Conservation (phyloP, 1,140 invertebrate species). For the Pogonomyrmex californicus region DNA sequence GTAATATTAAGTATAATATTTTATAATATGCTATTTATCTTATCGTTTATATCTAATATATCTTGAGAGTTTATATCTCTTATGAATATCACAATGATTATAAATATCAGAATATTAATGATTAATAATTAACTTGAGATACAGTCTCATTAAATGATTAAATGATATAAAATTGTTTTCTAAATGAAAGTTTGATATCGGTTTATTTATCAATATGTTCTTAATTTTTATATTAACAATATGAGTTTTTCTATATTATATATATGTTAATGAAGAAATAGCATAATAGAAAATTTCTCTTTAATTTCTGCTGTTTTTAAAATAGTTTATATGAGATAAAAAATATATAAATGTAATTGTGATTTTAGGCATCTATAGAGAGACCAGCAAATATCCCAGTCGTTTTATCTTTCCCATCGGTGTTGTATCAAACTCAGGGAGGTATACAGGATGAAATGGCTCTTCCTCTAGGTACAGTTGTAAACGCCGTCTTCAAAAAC, state of each 20-base stretch:
- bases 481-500: constrained; percentile 94
- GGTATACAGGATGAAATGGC: constrained; percentile 91
- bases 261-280: neutral
- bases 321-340: neutral
- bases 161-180: neutral
- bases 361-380: constrained; percentile 90
- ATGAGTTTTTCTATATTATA: neutral
- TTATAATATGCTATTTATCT: no score
- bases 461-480: constrained; percentile 93
- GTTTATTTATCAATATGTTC: neutral
- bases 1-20: no score
- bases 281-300: neutral
- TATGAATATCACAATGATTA: neutral
- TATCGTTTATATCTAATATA: no score
- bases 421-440: constrained; percentile 92
- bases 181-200: neutral
- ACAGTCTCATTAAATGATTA: neutral
- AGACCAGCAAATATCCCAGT: constrained; percentile 94
- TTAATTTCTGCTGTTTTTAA: neutral
- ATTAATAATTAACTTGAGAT: neutral
- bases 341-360: neutral
- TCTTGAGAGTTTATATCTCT: no score
- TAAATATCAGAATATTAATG: neutral
- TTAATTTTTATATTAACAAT: neutral
- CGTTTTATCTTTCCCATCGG: constrained; percentile 91